Evolutionary conservation across 1,140 invertebrate species (phyloP).

Genomic region (Drosophila eugracilis): DNA sequence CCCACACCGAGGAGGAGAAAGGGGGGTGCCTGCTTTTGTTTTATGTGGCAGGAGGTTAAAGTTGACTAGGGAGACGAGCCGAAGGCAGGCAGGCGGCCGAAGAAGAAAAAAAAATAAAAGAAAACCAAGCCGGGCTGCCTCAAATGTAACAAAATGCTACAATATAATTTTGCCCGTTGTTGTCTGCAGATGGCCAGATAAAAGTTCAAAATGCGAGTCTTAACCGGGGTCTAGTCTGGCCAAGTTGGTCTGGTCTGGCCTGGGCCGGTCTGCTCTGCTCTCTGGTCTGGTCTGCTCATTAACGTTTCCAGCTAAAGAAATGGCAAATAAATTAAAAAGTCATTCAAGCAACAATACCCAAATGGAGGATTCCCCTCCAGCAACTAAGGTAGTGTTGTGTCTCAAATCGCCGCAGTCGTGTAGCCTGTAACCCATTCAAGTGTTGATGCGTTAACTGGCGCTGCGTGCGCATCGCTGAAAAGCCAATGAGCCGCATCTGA

Average conservation of each 20-base stretch:
- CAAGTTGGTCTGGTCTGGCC: conserved; percentile 8
- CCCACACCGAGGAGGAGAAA: conserved; percentile 21
- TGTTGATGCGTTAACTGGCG: conserved; percentile 81
- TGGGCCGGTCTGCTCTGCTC: neutral
- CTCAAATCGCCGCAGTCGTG: conserved; percentile 26
- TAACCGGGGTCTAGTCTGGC: conserved; percentile 32
- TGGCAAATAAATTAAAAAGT: conserved; percentile 83
- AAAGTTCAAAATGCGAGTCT: conserved; percentile 78
- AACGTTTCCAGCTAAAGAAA: conserved; percentile 78
- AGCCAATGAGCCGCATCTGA: conserved; percentile 76
- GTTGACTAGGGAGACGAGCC: conserved; percentile 65
- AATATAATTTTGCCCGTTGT: conserved; percentile 72
- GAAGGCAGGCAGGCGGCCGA: conserved; percentile 36
- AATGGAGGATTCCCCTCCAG: conserved; percentile 27
- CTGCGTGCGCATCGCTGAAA: conserved; percentile 79
- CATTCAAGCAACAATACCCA: conserved; percentile 78
- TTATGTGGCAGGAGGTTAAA: conserved; percentile 79
- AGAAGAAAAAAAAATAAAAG: conserved; percentile 40
- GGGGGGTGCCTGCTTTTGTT: conserved; percentile 63
- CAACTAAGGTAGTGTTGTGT: conserved; percentile 13
- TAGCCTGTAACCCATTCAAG: conserved; percentile 61
- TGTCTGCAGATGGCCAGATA: conserved; percentile 78
- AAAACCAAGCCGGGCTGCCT: conserved; percentile 47
- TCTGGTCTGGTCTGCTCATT: conserved; percentile 59
- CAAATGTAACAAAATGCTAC: conserved; percentile 74